Evolutionary conservation across 2,113 vertebrate species (phyloP), one percentile per base, ranked within the genome.

Genomic region (Thalassarche chlororhynchos): DNA sequence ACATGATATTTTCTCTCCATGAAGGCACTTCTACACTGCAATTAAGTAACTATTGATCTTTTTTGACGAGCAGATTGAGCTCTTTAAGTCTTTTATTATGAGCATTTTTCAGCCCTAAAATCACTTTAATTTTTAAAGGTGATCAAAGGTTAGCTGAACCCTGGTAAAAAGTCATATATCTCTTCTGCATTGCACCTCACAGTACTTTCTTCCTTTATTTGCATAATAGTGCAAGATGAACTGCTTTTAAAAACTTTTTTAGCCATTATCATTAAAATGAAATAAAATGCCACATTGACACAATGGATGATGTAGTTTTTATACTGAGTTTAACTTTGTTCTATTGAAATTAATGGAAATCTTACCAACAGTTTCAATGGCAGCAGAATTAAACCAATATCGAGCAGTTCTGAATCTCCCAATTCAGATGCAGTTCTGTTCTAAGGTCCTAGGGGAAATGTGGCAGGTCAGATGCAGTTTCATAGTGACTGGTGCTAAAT

Each of bases 21-120:
- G 84, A 92, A 79, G 89, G 69, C 61, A 62, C 44, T 84, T 36
- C 52, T 81, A 29, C 47, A 75, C 23, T 23, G 40, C 79, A 92
- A 91, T 95, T 95, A 95, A 92, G 52, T 75, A 84, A 76, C 83
- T 92, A 92, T 84, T 92, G 94, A 94, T 96, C 79, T 90, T 95
- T 90, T 97, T 49, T 68, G 77, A 92, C 92, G 81, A 96, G n/a
- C 44, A 85, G 54, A 88, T 76, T 83, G 58, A 96, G 84, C 78
- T 94, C 68, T 82, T 95, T 83, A 93, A 94, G 78, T 80, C 78
- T 91, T 95, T 91, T 94, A 80, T 88, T 85, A 95, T 80, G 70
- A 94, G 31, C 75, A 62, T 76, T 91, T 96, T 94, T 91, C 84
- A 93, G 60, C 34, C 57, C 80, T 84, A 87, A 86, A 86, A 89